A percentile compares a stretch with the other conserved stretches of the same genome.
phyloP scores from a whole-genome alignment of 2,113 vertebrate species.

The Hystrix brachyura region DNA sequence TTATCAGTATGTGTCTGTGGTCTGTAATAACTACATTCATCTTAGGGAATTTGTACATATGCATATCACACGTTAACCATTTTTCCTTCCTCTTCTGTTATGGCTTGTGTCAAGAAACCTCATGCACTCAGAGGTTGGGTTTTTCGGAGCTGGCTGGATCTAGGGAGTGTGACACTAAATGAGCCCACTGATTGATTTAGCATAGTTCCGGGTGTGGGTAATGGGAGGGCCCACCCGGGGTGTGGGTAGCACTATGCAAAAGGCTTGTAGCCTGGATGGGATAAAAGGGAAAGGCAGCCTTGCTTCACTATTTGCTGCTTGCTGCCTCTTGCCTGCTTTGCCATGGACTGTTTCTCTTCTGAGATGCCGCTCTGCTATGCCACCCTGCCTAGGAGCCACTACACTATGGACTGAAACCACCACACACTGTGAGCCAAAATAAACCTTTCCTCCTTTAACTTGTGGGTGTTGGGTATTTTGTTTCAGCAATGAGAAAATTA shows the following conservation, averaged over 20 bases:
- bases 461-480: not conserved
- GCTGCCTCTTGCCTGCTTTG: not conserved
- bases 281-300: not conserved
- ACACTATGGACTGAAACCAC: not conserved
- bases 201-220: not conserved
- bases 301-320: not conserved
- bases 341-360: not conserved
- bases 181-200: not conserved
- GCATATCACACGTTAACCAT: not conserved
- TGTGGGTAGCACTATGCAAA: not conserved
- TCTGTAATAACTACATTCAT: not conserved
- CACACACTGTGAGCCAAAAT: not conserved
- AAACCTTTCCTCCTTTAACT: not conserved
- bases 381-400: not conserved
- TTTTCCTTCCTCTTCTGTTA: not conserved
- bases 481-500: not conserved
- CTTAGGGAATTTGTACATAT: not conserved
- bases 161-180: not conserved
- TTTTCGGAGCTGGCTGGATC: not conserved
- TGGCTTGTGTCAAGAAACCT: not conserved
- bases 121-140: not conserved
- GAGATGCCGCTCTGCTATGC: not conserved
- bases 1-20: not conserved
- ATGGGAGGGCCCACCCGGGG: not conserved
- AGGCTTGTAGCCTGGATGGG: not conserved